Evolutionary conservation across 2,888 invertebrate species (phyloP).

Genomic region (Chrysodeixis includens): DNA sequence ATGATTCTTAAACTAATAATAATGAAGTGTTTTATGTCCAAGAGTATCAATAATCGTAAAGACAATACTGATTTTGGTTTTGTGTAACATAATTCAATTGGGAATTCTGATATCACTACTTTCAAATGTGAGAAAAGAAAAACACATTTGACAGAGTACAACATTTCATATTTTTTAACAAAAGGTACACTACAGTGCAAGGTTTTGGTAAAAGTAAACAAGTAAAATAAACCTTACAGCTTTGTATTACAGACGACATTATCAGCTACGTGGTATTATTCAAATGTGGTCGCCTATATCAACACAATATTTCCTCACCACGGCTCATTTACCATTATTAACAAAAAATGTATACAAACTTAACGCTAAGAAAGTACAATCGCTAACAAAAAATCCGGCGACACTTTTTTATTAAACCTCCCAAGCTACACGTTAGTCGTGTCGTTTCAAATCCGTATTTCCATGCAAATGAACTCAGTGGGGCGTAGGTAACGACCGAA

Average conservation of each 20-base stretch:
- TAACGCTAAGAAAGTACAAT: slow-evolving; percentile 41
- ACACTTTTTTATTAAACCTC: slow-evolving; percentile 46
- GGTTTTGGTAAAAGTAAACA: background rate
- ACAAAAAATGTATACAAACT: slow-evolving; percentile 17
- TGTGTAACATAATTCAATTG: background rate
- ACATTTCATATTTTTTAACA: background rate
- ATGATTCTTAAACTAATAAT: too few relatives aligned
- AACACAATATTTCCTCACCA: slow-evolving; percentile 1
- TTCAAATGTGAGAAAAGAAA: background rate
- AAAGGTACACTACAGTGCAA: background rate
- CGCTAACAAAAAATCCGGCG: slow-evolving; percentile 19
- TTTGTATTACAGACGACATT: background rate
- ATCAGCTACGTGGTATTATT: background rate
- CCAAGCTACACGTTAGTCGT: slow-evolving; percentile 34
- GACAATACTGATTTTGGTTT: background rate
- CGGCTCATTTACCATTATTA: slow-evolving; percentile 8
- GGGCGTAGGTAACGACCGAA: slow-evolving; percentile 46
- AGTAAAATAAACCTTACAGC: background rate
- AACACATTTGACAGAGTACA: background rate
- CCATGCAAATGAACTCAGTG: slow-evolving; percentile 62
- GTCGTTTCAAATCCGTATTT: slow-evolving; percentile 61
- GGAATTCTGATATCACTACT: background rate
- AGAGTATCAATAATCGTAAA: too few relatives aligned
- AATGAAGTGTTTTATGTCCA: too few relatives aligned
- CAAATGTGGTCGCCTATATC: background rate